Evolutionary conservation across 2,113 vertebrate genomes (phyloP).

Genomic region (Capreolus pygargus): DNA sequence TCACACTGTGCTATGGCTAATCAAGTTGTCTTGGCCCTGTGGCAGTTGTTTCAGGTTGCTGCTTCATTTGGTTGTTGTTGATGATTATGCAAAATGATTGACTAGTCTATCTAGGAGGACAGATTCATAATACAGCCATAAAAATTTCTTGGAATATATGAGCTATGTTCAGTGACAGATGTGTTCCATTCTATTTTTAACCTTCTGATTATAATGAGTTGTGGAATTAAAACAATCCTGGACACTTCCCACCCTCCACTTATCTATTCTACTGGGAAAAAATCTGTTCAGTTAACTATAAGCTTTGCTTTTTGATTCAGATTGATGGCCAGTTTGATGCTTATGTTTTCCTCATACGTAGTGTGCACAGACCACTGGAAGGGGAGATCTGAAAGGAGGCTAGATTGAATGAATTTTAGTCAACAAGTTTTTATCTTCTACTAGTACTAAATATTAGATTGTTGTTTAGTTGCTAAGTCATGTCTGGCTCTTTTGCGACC

Average conservation of each 20-base stretch:
- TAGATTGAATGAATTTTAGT: not conserved
- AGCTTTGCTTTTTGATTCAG: not conserved
- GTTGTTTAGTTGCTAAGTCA: not conserved
- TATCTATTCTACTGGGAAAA: not conserved
- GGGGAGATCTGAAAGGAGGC: not conserved
- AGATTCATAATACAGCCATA: not conserved
- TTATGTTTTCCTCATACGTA: not conserved
- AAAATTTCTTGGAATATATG: not conserved
- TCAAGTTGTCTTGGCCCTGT: not conserved
- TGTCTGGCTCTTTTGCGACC: not conserved
- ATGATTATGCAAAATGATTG: not conserved
- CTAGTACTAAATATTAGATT: not conserved
- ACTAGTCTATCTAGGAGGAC: not conserved
- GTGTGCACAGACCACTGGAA: not conserved
- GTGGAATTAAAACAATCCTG: not conserved
- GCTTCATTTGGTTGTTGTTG: not conserved
- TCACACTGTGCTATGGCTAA: not conserved
- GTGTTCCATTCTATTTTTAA: not conserved
- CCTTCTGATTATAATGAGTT: not conserved
- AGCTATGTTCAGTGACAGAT: not conserved
- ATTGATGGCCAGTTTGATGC: not conserved
- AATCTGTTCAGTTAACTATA: not conserved
- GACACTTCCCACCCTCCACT: not conserved
- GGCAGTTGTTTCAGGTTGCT: not conserved
- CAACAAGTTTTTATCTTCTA: not conserved